Conservation (phyloP, 2,113 vertebrate genomes). For the Guaruba guarouba region DNA sequence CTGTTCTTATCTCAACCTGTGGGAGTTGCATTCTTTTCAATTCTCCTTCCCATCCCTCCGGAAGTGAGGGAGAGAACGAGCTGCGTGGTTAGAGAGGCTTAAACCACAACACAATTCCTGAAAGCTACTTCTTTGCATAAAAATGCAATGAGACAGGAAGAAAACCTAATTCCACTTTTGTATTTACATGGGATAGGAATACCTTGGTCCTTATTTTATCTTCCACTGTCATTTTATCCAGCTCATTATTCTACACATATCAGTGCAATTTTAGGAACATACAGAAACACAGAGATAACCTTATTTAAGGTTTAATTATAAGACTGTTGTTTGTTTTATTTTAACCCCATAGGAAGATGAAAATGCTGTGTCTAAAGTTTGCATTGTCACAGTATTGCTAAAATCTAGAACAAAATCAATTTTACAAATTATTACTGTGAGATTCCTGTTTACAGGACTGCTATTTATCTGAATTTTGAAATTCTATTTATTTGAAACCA, state of each 20-base stretch:
- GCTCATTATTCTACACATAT: not conserved
- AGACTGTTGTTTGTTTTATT: not conserved
- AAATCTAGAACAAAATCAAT: not conserved
- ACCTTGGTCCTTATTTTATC: not conserved
- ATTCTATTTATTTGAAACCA: not conserved
- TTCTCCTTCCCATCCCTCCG: no score
- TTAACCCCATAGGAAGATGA: not conserved
- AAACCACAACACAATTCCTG: not conserved
- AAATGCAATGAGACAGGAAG: not conserved
- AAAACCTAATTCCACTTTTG: not conserved
- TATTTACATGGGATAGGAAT: not conserved
- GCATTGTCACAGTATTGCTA: not conserved
- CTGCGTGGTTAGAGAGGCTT: no score
- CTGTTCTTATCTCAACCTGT: no score
- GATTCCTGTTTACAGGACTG: not conserved
- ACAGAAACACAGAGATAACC: not conserved
- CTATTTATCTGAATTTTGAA: not conserved
- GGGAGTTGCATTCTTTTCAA: no score
- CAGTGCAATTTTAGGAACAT: not conserved
- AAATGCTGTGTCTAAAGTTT: not conserved
- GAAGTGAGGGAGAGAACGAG: no score
- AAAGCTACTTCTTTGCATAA: not conserved
- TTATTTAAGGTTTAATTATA: not conserved
- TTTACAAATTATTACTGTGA: not conserved
- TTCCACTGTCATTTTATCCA: not conserved